Evolutionary conservation across 1,140 invertebrate genomes (phyloP), one percentile per base, ranked within the genome.

Genomic region (Linepithema humile): DNA sequence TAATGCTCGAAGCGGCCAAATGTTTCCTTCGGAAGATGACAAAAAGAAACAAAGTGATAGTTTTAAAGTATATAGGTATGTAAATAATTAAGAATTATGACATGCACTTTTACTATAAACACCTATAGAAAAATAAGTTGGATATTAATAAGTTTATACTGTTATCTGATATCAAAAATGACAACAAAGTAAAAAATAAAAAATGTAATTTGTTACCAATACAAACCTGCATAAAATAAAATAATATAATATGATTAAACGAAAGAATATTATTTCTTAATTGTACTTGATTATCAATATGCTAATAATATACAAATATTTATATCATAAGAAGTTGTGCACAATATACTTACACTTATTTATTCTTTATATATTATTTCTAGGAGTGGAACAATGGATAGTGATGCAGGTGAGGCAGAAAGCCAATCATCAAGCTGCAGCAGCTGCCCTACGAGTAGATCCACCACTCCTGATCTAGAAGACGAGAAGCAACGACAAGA

Each of bases 41-140:
- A 90, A 90, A 12, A 94, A 94, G 53, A 94, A 94, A 64, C 92
- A 94, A 77, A 93, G 94, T 53, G 95, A 96, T 64, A 96, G 96
- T 88, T 96, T 96, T 85, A 93, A 95, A 87, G 93, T 95, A 3
- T 96, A 96, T 73, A 92, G 94, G 94, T 94, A 91, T 12, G 2
- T 20, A 55, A 57, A 5, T 59, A n/a, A n/a, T n/a, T n/a, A n/a
- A n/a, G n/a, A n/a, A n/a, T n/a, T n/a, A n/a, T n/a, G n/a, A n/a
- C n/a, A n/a, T n/a, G n/a, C n/a, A n/a, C n/a, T n/a, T n/a, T n/a
- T n/a, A n/a, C n/a, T n/a, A n/a, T n/a, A n/a, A n/a, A n/a, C n/a
- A n/a, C n/a, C n/a, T n/a, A n/a, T n/a, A n/a, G n/a, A n/a, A n/a
- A n/a, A n/a, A n/a, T n/a, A n/a, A n/a, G n/a, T n/a, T n/a, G n/a